Evolutionary conservation across 1,140 invertebrate genomes (phyloP), one percentile per base, ranked within the genome.

Genomic region (Probaryconus sp.): DNA sequence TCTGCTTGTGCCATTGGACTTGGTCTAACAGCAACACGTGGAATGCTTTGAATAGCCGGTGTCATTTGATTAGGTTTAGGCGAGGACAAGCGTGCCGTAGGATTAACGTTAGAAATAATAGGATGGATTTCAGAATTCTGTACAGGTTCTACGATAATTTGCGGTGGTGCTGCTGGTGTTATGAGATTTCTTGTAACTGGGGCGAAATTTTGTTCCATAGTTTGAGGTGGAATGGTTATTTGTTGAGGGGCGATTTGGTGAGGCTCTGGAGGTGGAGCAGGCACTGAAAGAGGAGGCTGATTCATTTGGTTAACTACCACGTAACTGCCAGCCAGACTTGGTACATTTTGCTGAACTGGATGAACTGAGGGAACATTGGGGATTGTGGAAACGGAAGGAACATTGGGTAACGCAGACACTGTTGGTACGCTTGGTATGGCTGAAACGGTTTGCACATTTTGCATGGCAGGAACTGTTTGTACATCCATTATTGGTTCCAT

Each of bases 401-500:
- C 89, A 80, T 94, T 81, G n/a, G 74, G 77, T 28, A 83, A 89
- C 6, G 91, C 89, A 1, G 91, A 89, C 16, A 93, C 89, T 3
- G 77, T 72, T 2, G 79, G 68, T 4, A 84, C 80, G 6, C 77
- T 83, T 3, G 77, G 81, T 13, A 84, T 76, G 2, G 76, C 47
- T n/a, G 78, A 75, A 3, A 85, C 79, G 7, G 79, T 69, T 11
- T 81, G 78, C 13, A 84, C 82, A n/a, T 70, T 78, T 16, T 74
- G 60, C 61, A 78, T 64, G 26, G 64, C 77, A 7, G 82, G 64
- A 1, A 85, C 90, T 11, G 91, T 89, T 26, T 91, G 90, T 16
- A 93, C 89, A 81, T 94, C 93, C 1, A 94, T 90, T 53, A 94
- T 91, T 0, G 93, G 93, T 79, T 94, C 93, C 83, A 94, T 91